These are phyloP conservation scores for Globodera rostochiensis DNA, from an alignment of 1,140 invertebrate genomes.

Conservation along the genomic window DNA sequence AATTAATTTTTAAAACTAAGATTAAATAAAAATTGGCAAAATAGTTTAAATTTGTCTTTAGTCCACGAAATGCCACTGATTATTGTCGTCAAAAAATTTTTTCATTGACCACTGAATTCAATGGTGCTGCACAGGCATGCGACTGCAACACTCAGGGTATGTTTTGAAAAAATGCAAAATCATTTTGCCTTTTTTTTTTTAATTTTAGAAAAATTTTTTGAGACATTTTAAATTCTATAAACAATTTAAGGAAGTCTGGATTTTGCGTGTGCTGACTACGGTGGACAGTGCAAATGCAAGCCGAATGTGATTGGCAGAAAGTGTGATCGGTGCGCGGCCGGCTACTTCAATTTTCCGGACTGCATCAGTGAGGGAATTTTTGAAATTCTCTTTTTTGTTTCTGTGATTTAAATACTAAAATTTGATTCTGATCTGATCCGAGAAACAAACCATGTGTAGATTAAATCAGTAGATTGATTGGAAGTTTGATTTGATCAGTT, in stretches of 20 bases:
- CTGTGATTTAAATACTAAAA: neutral
- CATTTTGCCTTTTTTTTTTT: too few relatives aligned
- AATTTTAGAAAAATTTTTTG: neutral
- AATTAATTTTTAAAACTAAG: neutral
- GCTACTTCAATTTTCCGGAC: slow-evolving; percentile 91
- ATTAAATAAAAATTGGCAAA: neutral
- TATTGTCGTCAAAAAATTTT: slow-evolving; percentile 89
- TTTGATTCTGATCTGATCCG: neutral
- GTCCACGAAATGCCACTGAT: slow-evolving; percentile 53
- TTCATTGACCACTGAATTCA: slow-evolving; percentile 89
- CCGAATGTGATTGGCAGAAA: slow-evolving; percentile 88
- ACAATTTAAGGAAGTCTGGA: slow-evolving; percentile 26
- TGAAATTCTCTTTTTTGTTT: slow-evolving; percentile 11
- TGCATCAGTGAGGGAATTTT: slow-evolving; percentile 70
- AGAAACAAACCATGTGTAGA: too few relatives aligned
- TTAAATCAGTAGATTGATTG: too few relatives aligned
- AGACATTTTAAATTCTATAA: neutral
- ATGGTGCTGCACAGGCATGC: slow-evolving; percentile 85
- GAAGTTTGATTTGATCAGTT: too few relatives aligned
- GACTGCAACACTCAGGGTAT: slow-evolving; percentile 80
- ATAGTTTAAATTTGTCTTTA: slow-evolving; percentile 29
- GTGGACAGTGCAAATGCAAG: slow-evolving; percentile 92
- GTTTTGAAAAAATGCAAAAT: neutral
- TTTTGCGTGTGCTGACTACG: slow-evolving; percentile 67
- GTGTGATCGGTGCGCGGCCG: slow-evolving; percentile 85